Base-by-base conservation (phyloP, 2,797 vertebrate species). In the Pseudopleuronectes americanus region DNA sequence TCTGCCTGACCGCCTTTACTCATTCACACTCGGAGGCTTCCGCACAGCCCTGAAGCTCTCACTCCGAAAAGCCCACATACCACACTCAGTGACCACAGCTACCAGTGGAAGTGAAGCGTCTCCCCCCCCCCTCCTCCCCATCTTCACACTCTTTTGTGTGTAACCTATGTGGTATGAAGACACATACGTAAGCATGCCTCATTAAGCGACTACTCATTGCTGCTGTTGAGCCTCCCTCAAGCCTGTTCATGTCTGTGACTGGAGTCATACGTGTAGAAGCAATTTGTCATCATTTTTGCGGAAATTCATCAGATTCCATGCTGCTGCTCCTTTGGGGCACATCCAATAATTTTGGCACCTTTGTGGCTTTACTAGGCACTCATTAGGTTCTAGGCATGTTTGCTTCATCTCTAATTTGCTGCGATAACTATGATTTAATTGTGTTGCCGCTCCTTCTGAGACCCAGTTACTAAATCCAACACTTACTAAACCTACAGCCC, bases 1-100 rank as follows among this genome's bases (percentile, higher is more conserved):
- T 86, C 92, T 89, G 85, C 83, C 90, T 91, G 84, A 89, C 84
- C 85, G 88, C 84, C 89, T 89, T 79, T 45, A 52, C 88, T 89
- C 86, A 88, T 92, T 93, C 89, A 88, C 84, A 90, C 88, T 85
- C 74, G 0, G 79, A 80, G 74, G 79, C 77, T 82, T 74, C 80
- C 63, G 4, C 81, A 83, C 70, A 80, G 79, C 88, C 89, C 81
- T 57, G 64, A 68, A 89, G 88, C 83, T 64, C 68, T 71, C 58
- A 6, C 84, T 28, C 71, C 1, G 57, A 59, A 49, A 71, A 58
- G 57, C 57, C 33, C 56, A 76, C 84, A 81, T 67, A 86, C 77
- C 71, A 65, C 28, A 63, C 76, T 86, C 83, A 59, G 4, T 75
- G 85, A 87, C 81, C 86, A 71, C 72, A 73, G 28, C 71, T 61